Percentiles rank a stretch among this genome's conserved stretches.
Conservation (phyloP, 2,797 vertebrate genomes). For the Bradypodion ventrale region DNA sequence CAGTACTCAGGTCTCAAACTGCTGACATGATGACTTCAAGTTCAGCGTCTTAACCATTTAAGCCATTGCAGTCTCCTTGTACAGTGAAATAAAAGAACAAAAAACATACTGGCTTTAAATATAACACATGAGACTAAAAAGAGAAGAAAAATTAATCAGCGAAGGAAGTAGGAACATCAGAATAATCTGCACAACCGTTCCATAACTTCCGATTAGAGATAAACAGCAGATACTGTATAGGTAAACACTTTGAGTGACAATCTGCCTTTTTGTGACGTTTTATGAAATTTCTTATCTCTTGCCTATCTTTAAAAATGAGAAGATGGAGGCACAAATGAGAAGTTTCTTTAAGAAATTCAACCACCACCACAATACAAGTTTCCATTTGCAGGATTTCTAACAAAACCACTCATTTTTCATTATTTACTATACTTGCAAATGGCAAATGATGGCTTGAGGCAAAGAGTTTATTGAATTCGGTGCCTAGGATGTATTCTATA, state of each 20-base stretch:
- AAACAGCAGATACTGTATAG: neutral
- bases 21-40: no score
- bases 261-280: neutral
- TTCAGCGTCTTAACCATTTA: no score
- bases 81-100: conserved; percentile 1
- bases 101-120: neutral
- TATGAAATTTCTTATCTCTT: neutral
- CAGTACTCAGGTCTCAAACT: no score
- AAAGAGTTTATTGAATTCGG: conserved; percentile 50
- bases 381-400: neutral
- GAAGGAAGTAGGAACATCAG: neutral
- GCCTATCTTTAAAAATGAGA: neutral
- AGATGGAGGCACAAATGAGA: neutral
- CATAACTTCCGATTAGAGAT: neutral
- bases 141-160: neutral
- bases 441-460: conserved; percentile 38
- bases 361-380: neutral
- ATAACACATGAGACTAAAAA: neutral
- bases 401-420: conserved; percentile 9
- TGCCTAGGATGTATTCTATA: conserved; percentile 36
- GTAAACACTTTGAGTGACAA: neutral
- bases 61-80: no score
- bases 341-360: neutral
- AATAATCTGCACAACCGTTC: neutral
- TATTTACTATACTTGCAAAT: neutral